Evolutionary conservation across 1,140 invertebrate species (phyloP), one percentile per base, ranked within the genome.

Genomic region (Lutraria rhynchaena): DNA sequence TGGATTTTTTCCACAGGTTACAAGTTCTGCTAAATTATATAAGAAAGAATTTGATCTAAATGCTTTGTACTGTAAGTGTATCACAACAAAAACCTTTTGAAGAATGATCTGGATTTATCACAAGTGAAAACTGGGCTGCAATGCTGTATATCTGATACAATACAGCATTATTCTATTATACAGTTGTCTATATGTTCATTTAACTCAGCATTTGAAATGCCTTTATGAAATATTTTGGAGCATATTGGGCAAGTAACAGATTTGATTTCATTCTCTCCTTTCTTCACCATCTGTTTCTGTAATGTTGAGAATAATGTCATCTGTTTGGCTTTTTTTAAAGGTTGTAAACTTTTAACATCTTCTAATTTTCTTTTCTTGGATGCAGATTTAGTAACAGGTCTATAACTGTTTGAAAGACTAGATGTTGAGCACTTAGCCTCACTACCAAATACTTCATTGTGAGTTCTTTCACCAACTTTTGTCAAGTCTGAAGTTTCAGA

Each of bases 181-280:
- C 90, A 90, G 74, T 88, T 88, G 60, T 91, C 90, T 63, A 91
- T 85, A 76, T 91, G 90, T 17, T 61, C 29, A 82, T 91, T 91
- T 27, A 91, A 78, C 7, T 89, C 87, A n/a, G 81, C 60, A 77
- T 90, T 90, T 37, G 78, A 85, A 33, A 77, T 71, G 9, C 73
- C 73, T 24, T 49, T 35, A 5, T 85, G 77, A 87, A 90, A 91
- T 19, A 80, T 60, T 33, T 82, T 71, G 17, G 57, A 74, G 86
- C 90, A 91, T 17, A 91, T 86, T 5, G 90, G 90, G 82, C 90
- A 91, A 35, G 41, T 60, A 5, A 31, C 35, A 0, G 49, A 41
- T 58, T 83, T 85, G 0, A 58, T 69, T 9, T 53, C 35, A 17
- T 57, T 41, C 17, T 51, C 71, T 57, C 78, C 73, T 41, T 85